Base-by-base conservation (phyloP, 2,888 invertebrate genomes). In the Melipona bicolor region DNA sequence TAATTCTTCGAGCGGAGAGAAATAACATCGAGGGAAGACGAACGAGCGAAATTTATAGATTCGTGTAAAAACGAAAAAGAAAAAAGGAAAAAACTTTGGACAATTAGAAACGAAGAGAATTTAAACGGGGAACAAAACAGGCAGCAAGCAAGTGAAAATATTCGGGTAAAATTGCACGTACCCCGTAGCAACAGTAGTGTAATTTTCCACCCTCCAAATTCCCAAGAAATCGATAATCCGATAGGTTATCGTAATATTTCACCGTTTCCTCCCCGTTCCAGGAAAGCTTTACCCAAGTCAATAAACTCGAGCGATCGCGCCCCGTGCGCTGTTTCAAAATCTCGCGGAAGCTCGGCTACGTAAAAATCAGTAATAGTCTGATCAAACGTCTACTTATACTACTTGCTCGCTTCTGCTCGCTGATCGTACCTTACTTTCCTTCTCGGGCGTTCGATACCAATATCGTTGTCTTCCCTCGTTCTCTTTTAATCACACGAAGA, bases 221-320 rank as follows among this genome's bases (percentile, higher is more conserved):
- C 27, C 19, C 49, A 27, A 24, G 36, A 54, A 79, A 79, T 75
- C 79, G 75, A 79, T 79, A 79, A 75, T 68, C 75, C 79, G 54
- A 69, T 69, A 62, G 69, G 64, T 69, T 75, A 65, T 65, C 56
- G 75, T 43, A 64, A 69, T 75, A 75, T 69, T 69, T 74, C 62
- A 68, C 43, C 50, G 54, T 74, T 75, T 79, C 27, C 52, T 56
- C 61, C n/a, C 36, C 32, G 1, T 61, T 4, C 17, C 65, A 27
- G 49, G 36, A 21, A 54, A 61, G 62, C 50, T 77, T 70, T 50
- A 64, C 36, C 64, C 61, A 17, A 77, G 59, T 67, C 74, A 52
- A 74, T 73, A 79, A 79, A 75, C 61, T 24, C 50, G 24, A 21
- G 61, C 71, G 71, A 71, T 64, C 62, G 49, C n/a, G 54, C n/a